A percentile compares a stretch with the other conserved stretches of the same genome.
Conservation (phyloP, 2,797 vertebrate species). For the Triplophysa yarkandensis region DNA sequence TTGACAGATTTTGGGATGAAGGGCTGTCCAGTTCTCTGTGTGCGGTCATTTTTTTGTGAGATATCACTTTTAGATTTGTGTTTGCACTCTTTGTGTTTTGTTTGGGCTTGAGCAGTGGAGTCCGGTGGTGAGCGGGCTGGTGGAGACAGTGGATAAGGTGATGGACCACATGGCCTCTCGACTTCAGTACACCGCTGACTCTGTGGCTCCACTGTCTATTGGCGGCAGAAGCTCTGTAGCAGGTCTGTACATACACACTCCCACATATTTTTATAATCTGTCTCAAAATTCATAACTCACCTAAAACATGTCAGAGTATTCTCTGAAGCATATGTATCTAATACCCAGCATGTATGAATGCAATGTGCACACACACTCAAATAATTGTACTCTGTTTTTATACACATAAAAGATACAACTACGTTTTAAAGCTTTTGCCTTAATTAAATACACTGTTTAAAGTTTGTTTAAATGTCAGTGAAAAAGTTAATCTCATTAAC, state of each 20-base stretch:
- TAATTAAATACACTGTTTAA: too few relatives aligned
- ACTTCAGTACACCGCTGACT: conserved; percentile 64
- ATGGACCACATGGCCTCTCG: conserved; percentile 82
- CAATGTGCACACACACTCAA: conserved; percentile 9
- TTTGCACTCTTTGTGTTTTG: background rate
- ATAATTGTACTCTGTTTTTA: too few relatives aligned
- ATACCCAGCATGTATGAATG: conserved; percentile 12
- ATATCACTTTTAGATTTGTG: background rate
- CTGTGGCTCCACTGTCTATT: conserved; percentile 67
- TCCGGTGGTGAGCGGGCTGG: conserved; percentile 74
- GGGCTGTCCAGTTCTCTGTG: too few relatives aligned
- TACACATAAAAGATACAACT: too few relatives aligned
- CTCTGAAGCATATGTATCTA: too few relatives aligned
- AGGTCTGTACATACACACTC: conserved; percentile 76
- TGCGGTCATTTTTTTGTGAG: background rate
- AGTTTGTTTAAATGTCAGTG: too few relatives aligned
- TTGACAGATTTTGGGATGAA: background rate
- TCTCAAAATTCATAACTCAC: conserved; percentile 10
- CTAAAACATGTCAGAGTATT: too few relatives aligned
- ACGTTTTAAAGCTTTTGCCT: too few relatives aligned
- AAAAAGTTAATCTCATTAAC: too few relatives aligned
- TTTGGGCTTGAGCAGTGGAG: conserved; percentile 66
- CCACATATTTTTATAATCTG: conserved; percentile 4
- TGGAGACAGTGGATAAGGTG: conserved; percentile 85
- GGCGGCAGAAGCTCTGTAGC: conserved; percentile 84